Base-by-base conservation (phyloP, 2,888 invertebrate species). In the Syrphus vitripennis region DNA sequence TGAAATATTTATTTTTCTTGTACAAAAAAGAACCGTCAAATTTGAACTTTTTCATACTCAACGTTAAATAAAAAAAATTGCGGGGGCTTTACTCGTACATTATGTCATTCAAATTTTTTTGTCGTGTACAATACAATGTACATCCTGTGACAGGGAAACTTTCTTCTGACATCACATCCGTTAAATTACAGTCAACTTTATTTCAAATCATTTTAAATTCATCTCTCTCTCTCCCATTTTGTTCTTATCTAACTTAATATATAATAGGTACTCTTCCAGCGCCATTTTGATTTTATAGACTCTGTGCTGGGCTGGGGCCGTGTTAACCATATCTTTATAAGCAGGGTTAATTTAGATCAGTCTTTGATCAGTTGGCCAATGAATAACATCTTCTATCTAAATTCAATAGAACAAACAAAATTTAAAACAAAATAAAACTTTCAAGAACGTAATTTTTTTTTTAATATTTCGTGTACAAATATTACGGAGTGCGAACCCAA, bases 301-400 rank as follows among this genome's bases (percentile, higher is more conserved):
- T 67, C n/a, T n/a, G n/a, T n/a, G n/a, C n/a, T 65, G 69, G 55
- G 31, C 31, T 59, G 71, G 40, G 69, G 40, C 48, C 72, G 45
- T 59, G 67, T 77, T 76, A 81, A 81, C 80, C 76, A 81, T 67
- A 84, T 76, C 81, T 76, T 71, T 61, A 83, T 50, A 81, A 72
- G 71, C 84, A 61, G 81, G 84, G 65, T 77, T 69, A 72, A 77
- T 81, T 81, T 67, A 81, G 67, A 84, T 84, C 81, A 84, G 84
- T 84, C 84, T 69, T 48, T 81, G 61, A 81, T 84, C 76, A 77
- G 81, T 67, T 61, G 81, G 81, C 76, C 81, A 77, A 81, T 77
- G 81, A 81, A 76, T 71, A 84, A 84, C 84, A 84, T 77, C 84
- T 80, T 77, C 84, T 80, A 48, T 48, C 26, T 59, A 24, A 34